These are phyloP conservation scores for Momotus momota DNA, from an alignment of 2,797 vertebrate species.

Conservation along the genomic window DNA sequence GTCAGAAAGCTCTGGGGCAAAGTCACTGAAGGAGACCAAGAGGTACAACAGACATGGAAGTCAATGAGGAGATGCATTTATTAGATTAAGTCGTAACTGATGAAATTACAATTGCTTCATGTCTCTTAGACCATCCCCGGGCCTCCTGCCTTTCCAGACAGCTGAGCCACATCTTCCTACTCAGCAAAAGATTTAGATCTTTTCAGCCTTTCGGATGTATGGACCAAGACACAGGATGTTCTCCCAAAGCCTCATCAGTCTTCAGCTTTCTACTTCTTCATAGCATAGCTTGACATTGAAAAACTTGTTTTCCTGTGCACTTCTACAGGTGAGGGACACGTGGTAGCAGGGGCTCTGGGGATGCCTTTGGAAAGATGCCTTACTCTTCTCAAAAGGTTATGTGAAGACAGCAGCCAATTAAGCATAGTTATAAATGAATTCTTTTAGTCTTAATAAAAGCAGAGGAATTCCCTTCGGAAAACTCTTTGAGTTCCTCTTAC, in stretches of 20 bases:
- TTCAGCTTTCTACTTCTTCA: neutral
- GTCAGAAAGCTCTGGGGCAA: neutral
- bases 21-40: neutral
- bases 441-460: slow-evolving; percentile 21
- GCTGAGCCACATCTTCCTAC: neutral
- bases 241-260: neutral
- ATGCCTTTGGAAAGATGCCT: neutral
- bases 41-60: neutral
- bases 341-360: neutral
- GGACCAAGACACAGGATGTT: neutral
- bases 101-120: neutral
- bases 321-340: accelerated
- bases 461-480: slow-evolving; percentile 1
- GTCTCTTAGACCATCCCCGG: neutral
- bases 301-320: neutral
- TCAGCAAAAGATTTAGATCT: neutral
- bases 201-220: neutral
- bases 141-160: neutral
- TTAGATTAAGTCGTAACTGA: neutral
- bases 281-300: neutral
- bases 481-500: neutral
- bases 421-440: neutral
- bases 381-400: neutral
- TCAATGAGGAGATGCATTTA: neutral
- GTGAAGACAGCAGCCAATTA: slow-evolving; percentile 25